phyloP scores from a whole-genome alignment of 2,888 invertebrate species.

The Sesia apiformis region DNA sequence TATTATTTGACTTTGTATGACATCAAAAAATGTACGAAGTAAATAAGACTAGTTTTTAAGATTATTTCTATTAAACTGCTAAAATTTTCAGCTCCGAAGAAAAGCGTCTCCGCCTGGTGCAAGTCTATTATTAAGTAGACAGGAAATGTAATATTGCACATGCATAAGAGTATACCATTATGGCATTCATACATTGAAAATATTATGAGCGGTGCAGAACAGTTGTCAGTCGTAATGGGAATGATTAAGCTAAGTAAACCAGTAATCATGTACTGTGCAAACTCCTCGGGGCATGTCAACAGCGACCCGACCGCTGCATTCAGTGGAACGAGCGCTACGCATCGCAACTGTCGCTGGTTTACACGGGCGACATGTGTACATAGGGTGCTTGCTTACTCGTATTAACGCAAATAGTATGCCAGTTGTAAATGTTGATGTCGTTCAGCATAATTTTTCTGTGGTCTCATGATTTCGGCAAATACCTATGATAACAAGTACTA shows the following conservation, averaged over 20 bases:
- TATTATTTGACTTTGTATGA: too few relatives aligned
- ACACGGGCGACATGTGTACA: conserved; percentile 15
- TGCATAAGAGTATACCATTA: conserved; percentile 1
- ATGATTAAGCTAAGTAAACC: conserved; percentile 52
- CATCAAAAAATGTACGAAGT: too few relatives aligned
- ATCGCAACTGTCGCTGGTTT: conserved; percentile 47
- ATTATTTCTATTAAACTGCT: too few relatives aligned
- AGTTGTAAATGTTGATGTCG: not conserved
- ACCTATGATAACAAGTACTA: too few relatives aligned
- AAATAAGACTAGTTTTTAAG: too few relatives aligned
- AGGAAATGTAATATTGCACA: not conserved
- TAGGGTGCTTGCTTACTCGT: not conserved
- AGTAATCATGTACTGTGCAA: conserved; percentile 49
- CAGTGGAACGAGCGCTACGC: conserved; percentile 28
- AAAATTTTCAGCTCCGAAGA: too few relatives aligned
- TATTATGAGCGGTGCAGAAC: not conserved
- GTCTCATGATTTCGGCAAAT: too few relatives aligned
- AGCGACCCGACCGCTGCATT: conserved; percentile 18
- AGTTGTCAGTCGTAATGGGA: conserved; percentile 36
- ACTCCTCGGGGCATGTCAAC: conserved; percentile 37
- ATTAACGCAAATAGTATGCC: not conserved
- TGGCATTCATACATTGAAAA: not conserved
- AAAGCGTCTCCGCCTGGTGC: too few relatives aligned
- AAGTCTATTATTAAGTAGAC: too few relatives aligned
- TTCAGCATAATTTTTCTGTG: not conserved